Evolutionary conservation across 2,113 vertebrate species (phyloP).

Genomic region (Siphamia tubifer): DNA sequence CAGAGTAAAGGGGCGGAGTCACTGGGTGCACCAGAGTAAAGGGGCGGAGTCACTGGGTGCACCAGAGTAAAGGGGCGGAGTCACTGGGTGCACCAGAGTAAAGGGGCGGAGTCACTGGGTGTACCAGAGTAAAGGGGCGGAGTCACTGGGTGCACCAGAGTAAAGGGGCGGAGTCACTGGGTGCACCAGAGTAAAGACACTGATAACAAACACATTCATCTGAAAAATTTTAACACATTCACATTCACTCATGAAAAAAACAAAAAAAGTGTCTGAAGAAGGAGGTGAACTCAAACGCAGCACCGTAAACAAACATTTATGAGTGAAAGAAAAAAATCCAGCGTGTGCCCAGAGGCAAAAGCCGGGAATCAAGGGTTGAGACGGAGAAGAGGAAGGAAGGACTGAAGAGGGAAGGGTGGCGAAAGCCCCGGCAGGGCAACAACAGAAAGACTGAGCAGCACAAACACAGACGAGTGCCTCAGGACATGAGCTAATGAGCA

Average conservation of each 20-base stretch:
- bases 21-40: no score
- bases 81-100: no score
- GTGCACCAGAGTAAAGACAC: no score
- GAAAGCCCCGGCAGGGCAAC: conserved; percentile 51
- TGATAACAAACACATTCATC: no score
- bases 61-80: no score
- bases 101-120: no score
- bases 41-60: no score
- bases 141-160: no score
- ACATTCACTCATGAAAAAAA: neutral
- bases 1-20: no score
- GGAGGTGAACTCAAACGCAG: neutral
- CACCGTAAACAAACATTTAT: conserved; percentile 29
- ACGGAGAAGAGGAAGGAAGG: neutral
- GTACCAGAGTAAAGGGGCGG: no score
- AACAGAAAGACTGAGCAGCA: conserved; percentile 49
- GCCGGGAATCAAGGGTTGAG: conserved; percentile 15
- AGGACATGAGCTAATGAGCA: conserved; percentile 67
- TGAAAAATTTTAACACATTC: neutral
- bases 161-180: no score
- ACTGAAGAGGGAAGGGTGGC: conserved; percentile 16
- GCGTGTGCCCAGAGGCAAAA: conserved; percentile 21
- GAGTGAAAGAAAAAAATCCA: conserved; percentile 3
- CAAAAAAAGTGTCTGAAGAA: conserved; percentile 1
- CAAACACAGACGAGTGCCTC: conserved; percentile 55